These are phyloP conservation scores for Microhierax caerulescens DNA, from an alignment of 2,797 vertebrate genomes.

Conservation along the genomic window DNA sequence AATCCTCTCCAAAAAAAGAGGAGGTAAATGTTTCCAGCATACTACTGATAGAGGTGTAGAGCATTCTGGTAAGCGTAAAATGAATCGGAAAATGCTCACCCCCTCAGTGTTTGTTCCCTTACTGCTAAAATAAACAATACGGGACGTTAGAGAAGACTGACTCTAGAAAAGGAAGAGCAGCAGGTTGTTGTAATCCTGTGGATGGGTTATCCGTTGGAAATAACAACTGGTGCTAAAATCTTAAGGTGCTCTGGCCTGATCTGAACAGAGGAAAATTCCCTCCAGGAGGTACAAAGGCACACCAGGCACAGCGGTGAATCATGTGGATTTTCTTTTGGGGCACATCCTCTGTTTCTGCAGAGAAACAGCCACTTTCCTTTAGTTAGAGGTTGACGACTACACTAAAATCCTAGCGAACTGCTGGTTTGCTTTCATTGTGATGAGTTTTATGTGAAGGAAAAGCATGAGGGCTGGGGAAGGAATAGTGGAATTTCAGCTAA, in stretches of 20 bases:
- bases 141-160: background rate
- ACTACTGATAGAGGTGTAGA: background rate
- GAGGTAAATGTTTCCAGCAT: background rate
- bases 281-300: background rate
- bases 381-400: background rate
- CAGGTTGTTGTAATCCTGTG: background rate
- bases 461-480: background rate
- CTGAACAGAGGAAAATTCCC: background rate
- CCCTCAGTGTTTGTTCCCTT: background rate
- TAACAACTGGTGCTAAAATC: background rate
- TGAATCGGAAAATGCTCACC: background rate
- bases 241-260: background rate
- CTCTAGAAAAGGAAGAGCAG: background rate
- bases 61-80: background rate
- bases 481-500: background rate
- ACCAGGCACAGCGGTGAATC: background rate
- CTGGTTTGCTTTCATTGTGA: background rate
- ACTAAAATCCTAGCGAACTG: fast-evolving
- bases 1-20: background rate
- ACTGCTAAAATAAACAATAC: background rate
- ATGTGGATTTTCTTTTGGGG: background rate
- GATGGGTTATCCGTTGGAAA: fast-evolving
- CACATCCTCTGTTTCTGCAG: background rate
- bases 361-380: background rate
- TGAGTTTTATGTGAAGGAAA: background rate